Percentiles rank a stretch among this genome's conserved stretches.
phyloP scores from a whole-genome alignment of 92 coral and sea anemone species.

The Paragorgia papillata region DNA sequence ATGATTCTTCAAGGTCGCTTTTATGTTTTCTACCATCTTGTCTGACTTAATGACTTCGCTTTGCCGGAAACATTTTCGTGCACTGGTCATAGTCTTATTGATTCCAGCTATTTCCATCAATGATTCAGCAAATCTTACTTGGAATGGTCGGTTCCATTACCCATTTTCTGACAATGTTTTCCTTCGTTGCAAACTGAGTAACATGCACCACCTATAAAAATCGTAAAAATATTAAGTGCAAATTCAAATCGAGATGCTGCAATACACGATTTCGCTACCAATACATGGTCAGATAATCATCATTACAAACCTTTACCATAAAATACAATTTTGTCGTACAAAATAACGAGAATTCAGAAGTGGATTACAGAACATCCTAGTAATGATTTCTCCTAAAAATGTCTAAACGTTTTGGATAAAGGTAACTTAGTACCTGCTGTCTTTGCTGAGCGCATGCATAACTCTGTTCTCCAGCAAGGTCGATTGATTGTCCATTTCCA shows the following conservation, averaged over 20 bases:
- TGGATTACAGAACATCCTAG: too few relatives aligned
- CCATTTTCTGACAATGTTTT: conserved; percentile 7
- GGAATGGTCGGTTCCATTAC: conserved; percentile 29
- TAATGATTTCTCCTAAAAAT: too few relatives aligned
- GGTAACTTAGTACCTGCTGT: conserved; percentile 39
- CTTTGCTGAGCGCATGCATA: conserved; percentile 13
- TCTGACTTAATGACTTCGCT: conserved; percentile 10
- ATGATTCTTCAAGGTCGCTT: not conserved
- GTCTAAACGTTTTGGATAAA: too few relatives aligned
- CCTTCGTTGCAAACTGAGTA: conserved; percentile 18
- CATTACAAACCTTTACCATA: too few relatives aligned
- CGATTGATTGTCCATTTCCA: conserved; percentile 25
- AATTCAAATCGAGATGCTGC: too few relatives aligned
- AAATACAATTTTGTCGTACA: too few relatives aligned
- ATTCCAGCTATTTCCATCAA: conserved; percentile 14
- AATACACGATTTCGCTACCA: too few relatives aligned
- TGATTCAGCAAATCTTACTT: conserved; percentile 1
- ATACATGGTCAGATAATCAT: too few relatives aligned
- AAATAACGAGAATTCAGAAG: too few relatives aligned
- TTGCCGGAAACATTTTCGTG: conserved; percentile 8
- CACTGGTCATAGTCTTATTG: not conserved
- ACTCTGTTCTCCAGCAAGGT: conserved; percentile 17
- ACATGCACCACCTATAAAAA: not conserved
- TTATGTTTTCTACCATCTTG: not conserved
- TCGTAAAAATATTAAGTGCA: too few relatives aligned